Evolutionary conservation across 2,797 vertebrate genomes (phyloP), one percentile per base, ranked within the genome.

Genomic region (Pangasius mekongensis): DNA sequence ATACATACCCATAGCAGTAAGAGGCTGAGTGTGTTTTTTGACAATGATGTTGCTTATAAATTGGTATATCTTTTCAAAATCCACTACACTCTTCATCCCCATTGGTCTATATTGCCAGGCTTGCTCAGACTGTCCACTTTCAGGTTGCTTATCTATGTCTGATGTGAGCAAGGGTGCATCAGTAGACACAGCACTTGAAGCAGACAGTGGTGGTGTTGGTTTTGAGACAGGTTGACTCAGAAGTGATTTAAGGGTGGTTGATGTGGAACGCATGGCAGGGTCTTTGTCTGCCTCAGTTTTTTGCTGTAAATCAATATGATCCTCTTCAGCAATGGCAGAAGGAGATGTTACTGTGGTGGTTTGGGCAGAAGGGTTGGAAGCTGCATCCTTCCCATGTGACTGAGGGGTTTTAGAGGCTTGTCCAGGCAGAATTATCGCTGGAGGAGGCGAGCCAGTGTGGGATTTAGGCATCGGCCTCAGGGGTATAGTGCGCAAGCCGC

Each of bases 1-100:
- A 71, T 81, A 92, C 95, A 93, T 87, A 96, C 96, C 96, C 95
- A 96, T 95, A 36, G 95, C 81, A 11, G 93, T 94, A 54, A 97
- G 95, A 5, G 33, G 0, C 24, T 83, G 88, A 43, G 86, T 83
- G 7, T 91, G 39, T 0, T 71, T 77, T 0, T 91, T 86, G 22
- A 92, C 90, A 18, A 92, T 87, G 8, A 88, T 52, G 0, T 13
- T 27, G 85, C 93, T 93, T 64, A 96, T 71, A 93, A 92, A 96
- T 0, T 71, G 64, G 84, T 97, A 96, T 89, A 97, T 94, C 86
- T 69, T 96, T 90, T 96, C 95, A 90, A 96, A 96, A 92, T 96
- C 92, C 84, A 96, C 95, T 0, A 43, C 58, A 18, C 39, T 83
- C 39, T 91, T 89, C 18, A 86, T 82, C 0, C 85, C 89, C 0